Conservation (phyloP, 2,797 vertebrate genomes). For the Muscicapa striata region DNA sequence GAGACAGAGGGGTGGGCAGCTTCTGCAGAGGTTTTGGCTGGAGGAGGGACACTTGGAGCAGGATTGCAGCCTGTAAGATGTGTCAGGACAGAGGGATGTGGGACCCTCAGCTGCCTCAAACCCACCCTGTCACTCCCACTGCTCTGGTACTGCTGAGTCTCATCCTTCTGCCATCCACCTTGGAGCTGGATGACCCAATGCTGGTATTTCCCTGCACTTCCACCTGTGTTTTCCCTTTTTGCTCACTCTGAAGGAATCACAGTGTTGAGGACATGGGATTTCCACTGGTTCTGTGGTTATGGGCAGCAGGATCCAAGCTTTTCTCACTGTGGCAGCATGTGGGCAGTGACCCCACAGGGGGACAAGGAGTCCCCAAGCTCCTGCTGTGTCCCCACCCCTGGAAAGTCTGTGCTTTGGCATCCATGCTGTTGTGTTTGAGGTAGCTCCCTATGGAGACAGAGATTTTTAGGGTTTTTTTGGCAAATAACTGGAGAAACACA, state of each 20-base stretch:
- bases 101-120: neutral
- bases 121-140: rapidly evolving
- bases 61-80: neutral
- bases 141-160: rapidly evolving
- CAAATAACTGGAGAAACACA: neutral
- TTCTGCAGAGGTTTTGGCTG: neutral
- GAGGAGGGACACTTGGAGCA: neutral
- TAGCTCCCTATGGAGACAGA: neutral
- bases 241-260: neutral
- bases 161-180: neutral
- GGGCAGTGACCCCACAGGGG: rapidly evolving
- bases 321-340: rapidly evolving
- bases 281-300: neutral
- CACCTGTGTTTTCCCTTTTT: neutral
- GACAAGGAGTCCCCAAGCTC: neutral
- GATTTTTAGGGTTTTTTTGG: neutral
- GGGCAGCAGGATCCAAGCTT: neutral
- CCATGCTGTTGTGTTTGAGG: rapidly evolving
- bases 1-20: neutral
- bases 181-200: neutral
- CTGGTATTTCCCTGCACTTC: neutral
- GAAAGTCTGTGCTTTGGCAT: neutral
- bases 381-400: rapidly evolving
- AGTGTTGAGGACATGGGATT: rapidly evolving
- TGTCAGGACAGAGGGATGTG: neutral